phyloP scores from a whole-genome alignment of 2,888 invertebrate genomes.

The Acanthosoma haemorrhoidale region DNA sequence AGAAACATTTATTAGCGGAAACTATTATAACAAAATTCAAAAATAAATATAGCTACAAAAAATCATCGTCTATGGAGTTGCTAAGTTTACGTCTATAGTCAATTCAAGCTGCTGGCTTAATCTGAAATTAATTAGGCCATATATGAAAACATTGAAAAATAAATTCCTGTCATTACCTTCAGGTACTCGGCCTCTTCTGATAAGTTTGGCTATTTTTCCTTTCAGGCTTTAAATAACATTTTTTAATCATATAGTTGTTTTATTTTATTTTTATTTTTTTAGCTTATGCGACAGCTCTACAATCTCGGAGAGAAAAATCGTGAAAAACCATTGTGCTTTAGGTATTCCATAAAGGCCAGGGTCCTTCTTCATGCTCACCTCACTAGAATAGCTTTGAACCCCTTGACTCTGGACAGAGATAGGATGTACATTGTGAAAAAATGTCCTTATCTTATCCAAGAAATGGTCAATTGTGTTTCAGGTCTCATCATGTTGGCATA shows the following conservation, averaged over 20 bases:
- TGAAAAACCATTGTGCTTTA: constrained; percentile 84
- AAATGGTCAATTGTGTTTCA: constrained; percentile 94
- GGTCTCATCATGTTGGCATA: constrained; percentile 88
- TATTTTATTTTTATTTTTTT: constrained; percentile 42
- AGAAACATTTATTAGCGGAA: too few relatives aligned
- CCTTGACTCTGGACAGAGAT: constrained; percentile 76
- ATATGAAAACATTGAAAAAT: too few relatives aligned
- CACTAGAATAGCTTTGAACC: constrained; percentile 71
- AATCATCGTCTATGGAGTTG: too few relatives aligned
- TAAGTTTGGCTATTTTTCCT: too few relatives aligned
- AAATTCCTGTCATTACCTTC: too few relatives aligned
- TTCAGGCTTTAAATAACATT: too few relatives aligned
- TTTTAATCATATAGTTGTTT: constrained; percentile 42
- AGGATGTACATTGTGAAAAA: constrained; percentile 78
- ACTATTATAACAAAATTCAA: too few relatives aligned
- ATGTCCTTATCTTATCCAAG: constrained; percentile 90
- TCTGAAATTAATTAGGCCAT: too few relatives aligned
- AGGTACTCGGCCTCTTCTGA: too few relatives aligned
- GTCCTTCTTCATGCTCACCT: constrained; percentile 94
- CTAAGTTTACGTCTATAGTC: too few relatives aligned
- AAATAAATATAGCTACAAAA: too few relatives aligned
- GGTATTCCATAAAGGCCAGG: constrained; percentile 88
- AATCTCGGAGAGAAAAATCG: constrained; percentile 94
- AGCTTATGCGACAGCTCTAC: constrained; percentile 85
- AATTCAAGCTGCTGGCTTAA: too few relatives aligned